Percentiles rank a stretch among this genome's conserved stretches.
Evolutionary conservation across 1,140 invertebrate species (phyloP).

Genomic region (Trachymyrmex cornetzi): DNA sequence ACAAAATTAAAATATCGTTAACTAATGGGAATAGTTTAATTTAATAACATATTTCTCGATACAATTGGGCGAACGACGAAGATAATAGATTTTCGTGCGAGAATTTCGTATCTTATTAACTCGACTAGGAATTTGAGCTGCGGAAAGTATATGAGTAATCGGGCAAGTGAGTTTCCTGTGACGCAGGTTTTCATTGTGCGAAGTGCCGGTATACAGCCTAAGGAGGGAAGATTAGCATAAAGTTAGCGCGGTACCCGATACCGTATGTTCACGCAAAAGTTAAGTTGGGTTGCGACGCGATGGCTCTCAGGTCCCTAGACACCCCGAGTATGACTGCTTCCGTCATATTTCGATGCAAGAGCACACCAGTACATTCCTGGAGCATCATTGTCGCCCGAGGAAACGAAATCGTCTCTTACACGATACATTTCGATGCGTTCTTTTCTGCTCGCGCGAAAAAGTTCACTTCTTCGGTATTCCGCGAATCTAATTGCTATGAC

Average conservation of each 20-base stretch:
- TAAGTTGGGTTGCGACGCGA: conserved; percentile 72
- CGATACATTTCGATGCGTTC: conserved; percentile 4
- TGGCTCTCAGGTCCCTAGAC: conserved; percentile 73
- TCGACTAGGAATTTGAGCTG: background rate
- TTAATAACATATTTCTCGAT: background rate
- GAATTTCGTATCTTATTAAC: background rate
- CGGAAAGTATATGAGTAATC: conserved; percentile 27
- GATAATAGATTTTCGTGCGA: background rate
- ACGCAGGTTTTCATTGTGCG: conserved; percentile 34
- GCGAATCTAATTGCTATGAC: background rate
- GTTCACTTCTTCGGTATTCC: background rate
- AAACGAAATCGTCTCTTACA: conserved; percentile 55
- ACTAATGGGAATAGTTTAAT: background rate
- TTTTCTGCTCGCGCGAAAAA: background rate
- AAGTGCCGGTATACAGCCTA: conserved; percentile 53
- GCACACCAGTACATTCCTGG: conserved; percentile 45
- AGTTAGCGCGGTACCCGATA: conserved; percentile 70
- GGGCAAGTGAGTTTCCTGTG: background rate
- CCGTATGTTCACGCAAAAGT: conserved; percentile 73
- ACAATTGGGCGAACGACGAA: background rate
- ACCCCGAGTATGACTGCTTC: conserved; percentile 63
- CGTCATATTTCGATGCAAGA: conserved; percentile 74
- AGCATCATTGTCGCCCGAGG: conserved; percentile 59
- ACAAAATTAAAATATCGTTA: background rate
- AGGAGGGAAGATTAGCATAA: conserved; percentile 77